Evolutionary conservation across 23 tunicate species (phyloP), one percentile per base, ranked within the genome.

Genomic region (Ascidia mentula): DNA sequence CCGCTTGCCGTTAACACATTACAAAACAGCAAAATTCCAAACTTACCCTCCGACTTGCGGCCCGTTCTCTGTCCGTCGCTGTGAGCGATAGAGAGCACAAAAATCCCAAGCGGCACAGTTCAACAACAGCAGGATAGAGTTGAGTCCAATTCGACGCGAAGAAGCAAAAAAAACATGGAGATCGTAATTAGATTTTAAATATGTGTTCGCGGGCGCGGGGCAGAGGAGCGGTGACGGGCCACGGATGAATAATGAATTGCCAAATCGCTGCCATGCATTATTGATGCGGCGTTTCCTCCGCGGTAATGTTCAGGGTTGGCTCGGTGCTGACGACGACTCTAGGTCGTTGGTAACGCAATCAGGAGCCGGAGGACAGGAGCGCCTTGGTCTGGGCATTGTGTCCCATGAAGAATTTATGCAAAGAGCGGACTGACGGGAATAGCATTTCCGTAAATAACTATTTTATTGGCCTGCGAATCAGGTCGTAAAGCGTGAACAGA

Each of bases 1-100:
- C n/a, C n/a, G 24, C 22, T 9, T 53, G 65, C 65, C 65, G 1
- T 9, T 20, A 53, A 53, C 53, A 15, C 53, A 42, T 42, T 42
- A 42, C 53, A 15, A 12, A 42, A 42, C 15, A 15, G 53, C 12
- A 15, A 53, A 53, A 6, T 5, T 20, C 22, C 22, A 20, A 26
- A 53, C 78, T 36, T 38, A 74, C 78, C 78, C 40, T 38, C 6
- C 78, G 78, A 39, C 78, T 74, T 20, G 78, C 40, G 26, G 78
- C 46, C 5, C 78, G 45, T 37, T 74, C 78, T 18, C 78, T 46
- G 37, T 74, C 78, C 17, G 46, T 74, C 78, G 40, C 78, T 37
- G 46, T n/a, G n/a, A n/a, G n/a, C n/a, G n/a, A n/a, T n/a, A n/a
- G n/a, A n/a, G n/a, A n/a, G n/a, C 65, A 9, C 65, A 53, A 53